Conservation (phyloP, 2,888 invertebrate genomes). For the Melanotus villosus region DNA sequence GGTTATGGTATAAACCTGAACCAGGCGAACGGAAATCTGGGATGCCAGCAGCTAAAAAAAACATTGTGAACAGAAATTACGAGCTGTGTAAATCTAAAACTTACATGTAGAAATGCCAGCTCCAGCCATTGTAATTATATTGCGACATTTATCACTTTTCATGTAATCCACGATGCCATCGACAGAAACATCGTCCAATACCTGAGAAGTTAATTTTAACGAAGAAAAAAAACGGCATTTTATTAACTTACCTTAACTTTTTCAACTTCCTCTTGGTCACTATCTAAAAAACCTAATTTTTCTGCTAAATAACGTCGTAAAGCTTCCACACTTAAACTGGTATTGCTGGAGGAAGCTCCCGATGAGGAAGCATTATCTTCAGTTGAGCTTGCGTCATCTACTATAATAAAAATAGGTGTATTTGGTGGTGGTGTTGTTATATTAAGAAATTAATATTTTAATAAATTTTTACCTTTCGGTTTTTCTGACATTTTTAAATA, state of each 20-base stretch:
- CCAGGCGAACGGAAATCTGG: constrained; percentile 96
- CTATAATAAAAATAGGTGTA: too few species aligned
- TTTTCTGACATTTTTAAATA: too few species aligned
- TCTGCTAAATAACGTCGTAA: constrained; percentile 77
- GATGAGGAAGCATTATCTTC: constrained; percentile 11
- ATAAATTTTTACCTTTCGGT: too few species aligned
- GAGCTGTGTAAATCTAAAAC: constrained; percentile 53
- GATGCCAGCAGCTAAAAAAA: constrained; percentile 87
- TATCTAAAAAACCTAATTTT: constrained; percentile 75
- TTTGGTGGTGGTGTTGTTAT: too few species aligned
- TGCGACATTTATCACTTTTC: constrained; percentile 81
- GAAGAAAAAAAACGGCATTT: not conserved
- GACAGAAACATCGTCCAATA: constrained; percentile 80
- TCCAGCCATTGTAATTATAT: constrained; percentile 94
- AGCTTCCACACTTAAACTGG: constrained; percentile 69
- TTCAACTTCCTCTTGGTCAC: constrained; percentile 54
- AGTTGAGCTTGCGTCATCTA: not conserved
- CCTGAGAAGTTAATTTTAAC: constrained; percentile 62
- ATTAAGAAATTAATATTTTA: too few species aligned
- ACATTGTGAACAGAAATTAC: not conserved
- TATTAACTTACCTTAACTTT: constrained; percentile 36
- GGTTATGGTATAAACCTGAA: constrained; percentile 91
- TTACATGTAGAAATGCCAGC: constrained; percentile 97
- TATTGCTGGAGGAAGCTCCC: not conserved
- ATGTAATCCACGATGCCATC: constrained; percentile 87